Evolutionary conservation across 2,113 vertebrate genomes (phyloP).

Genomic region (Arizona elegans): DNA sequence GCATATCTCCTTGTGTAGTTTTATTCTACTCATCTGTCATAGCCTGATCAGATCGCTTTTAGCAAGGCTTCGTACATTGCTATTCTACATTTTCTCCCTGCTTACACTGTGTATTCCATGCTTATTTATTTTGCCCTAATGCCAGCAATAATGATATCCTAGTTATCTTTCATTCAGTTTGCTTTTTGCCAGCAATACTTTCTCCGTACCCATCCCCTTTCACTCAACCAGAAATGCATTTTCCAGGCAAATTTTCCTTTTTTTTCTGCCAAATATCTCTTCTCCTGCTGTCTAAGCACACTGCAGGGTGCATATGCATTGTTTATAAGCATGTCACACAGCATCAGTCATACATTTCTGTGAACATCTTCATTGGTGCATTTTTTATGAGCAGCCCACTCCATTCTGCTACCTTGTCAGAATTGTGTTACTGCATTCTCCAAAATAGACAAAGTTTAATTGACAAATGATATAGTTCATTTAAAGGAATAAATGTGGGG

Average conservation of each 20-base stretch:
- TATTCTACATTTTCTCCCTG: neutral
- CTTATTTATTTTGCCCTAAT: neutral
- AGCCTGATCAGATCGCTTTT: neutral
- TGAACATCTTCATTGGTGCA: neutral
- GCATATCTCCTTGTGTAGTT: neutral
- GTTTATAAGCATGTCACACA: neutral
- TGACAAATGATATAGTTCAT: neutral
- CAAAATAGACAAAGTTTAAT: neutral
- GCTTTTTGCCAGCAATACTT: slow-evolving; percentile 9
- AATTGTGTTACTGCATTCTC: neutral
- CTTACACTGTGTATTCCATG: neutral
- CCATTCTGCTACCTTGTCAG: neutral
- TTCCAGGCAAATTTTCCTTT: neutral
- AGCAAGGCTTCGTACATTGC: neutral
- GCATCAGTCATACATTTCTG: neutral
- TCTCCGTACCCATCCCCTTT: slow-evolving; percentile 7
- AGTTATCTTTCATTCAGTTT: neutral
- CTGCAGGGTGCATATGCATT: neutral
- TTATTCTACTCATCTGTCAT: neutral
- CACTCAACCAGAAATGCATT: neutral
- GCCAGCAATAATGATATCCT: neutral
- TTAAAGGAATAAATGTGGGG: neutral
- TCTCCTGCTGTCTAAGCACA: neutral
- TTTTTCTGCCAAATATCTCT: neutral
- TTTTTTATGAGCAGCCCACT: neutral